Percentiles rank a stretch among this genome's conserved stretches.
These are phyloP conservation scores for Andrena trimmerana DNA, from an alignment of 2,888 invertebrate species.

Conservation along the genomic window DNA sequence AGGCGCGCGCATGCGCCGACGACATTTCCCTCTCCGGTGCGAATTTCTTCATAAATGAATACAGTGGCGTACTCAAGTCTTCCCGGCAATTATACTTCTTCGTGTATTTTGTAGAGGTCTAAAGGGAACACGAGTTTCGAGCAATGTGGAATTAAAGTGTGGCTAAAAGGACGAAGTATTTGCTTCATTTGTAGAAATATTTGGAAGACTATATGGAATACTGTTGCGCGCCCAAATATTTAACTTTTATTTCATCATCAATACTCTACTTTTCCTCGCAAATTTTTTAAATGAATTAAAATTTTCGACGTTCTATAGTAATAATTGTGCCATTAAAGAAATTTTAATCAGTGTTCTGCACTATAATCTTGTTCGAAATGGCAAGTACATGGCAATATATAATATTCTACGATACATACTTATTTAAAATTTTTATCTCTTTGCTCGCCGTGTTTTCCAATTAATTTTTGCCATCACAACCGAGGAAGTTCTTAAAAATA, in stretches of 20 bases:
- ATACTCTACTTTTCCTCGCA: too few species aligned
- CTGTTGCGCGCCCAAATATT: too few species aligned
- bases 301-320: too few species aligned
- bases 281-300: too few species aligned
- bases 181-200: not conserved
- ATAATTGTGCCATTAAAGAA: too few species aligned
- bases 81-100: not conserved
- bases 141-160: not conserved
- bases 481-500: not conserved
- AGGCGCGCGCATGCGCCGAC: constrained; percentile 7
- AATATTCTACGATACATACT: too few species aligned
- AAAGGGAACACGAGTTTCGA: not conserved
- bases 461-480: not conserved
- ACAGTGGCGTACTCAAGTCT: not conserved
- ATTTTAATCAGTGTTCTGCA: not conserved
- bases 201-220: not conserved
- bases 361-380: too few species aligned
- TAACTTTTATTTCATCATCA: too few species aligned
- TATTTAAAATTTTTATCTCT: not conserved
- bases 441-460: not conserved
- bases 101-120: not conserved
- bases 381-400: too few species aligned
- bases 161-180: not conserved
- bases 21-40: constrained; percentile 22
- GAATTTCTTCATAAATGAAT: constrained; percentile 15